Conservation (phyloP, 2,888 invertebrate species). For the Lydus trimaculatus region DNA sequence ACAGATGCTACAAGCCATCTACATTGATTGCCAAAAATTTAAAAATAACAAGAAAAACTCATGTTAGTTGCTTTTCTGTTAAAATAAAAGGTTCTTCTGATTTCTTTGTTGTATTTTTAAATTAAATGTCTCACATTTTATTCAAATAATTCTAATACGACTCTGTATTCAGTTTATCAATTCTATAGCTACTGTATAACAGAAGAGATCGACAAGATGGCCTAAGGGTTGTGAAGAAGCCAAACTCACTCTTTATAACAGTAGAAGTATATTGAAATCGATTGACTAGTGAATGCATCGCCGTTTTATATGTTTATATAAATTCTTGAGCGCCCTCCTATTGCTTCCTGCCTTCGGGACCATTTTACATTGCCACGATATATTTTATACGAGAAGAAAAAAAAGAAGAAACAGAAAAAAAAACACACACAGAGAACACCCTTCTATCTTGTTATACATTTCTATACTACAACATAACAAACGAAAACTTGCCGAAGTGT, state of each 20-base stretch:
- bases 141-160: not conserved
- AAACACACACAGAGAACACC: not conserved
- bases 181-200: not conserved
- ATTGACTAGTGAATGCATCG: slow-evolving; percentile 50
- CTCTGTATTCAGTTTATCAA: not conserved
- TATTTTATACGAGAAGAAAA: slow-evolving; percentile 35
- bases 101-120: not conserved
- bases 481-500: not conserved
- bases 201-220: slow-evolving; percentile 18
- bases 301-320: slow-evolving; percentile 53
- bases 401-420: not conserved
- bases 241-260: slow-evolving; percentile 12
- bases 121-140: not conserved
- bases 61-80: too few species aligned
- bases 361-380: slow-evolving; percentile 36
- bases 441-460: slow-evolving; percentile 19
- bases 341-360: slow-evolving; percentile 47
- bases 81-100: too few species aligned
- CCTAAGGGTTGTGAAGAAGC: slow-evolving; percentile 29
- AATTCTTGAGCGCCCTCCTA: slow-evolving; percentile 46
- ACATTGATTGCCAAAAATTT: not conserved
- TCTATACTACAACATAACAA: not conserved
- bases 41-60: not conserved
- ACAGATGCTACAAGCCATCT: not conserved
- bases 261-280: slow-evolving; percentile 48